Base-by-base conservation (phyloP, 2,888 invertebrate genomes). In the Drosophila atripex region DNA sequence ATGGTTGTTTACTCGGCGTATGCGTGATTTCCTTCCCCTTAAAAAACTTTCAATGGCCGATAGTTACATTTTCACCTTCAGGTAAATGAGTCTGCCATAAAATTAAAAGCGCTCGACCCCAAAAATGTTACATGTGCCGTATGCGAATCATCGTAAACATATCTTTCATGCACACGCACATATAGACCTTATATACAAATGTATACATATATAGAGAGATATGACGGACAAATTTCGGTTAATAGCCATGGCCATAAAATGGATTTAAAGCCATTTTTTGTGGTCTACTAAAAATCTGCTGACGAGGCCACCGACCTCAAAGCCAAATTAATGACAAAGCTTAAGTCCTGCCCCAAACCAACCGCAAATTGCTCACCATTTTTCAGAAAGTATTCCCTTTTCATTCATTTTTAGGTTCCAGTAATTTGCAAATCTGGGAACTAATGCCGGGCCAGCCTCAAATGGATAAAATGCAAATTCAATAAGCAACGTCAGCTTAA, bases 201-300 rank as follows among this genome's bases (percentile, higher is more conserved):
- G 39, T 32, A 61, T 49, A 16, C 41, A 51, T 25, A 16, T 50
- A 51, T 25, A 45, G 43, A 23, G n/a, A 39, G 30, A 41, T 58
- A 64, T 64, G 64, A 71, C 55, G 39, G 54, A 70, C 50, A 64
- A 45, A 72, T 76, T 65, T 59, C 63, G 70, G 65, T 87, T 87
- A 87, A 80, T 85, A 83, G 79, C 59, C 50, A 50, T 32, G 38
- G 55, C 53, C 87, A 87, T 80, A 87, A 87, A 80, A 87, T 66
- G 65, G 74, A 87, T 85, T 80, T 87, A 80, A 82, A 87, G 84
- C 78, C 46, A 80, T 85, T 83, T 83, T 74, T 83, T 71, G 84
- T 47, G 60, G 75, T 61, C 55, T 41, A 46, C 64, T 57, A 50
- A 63, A 68, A 78, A 75, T 64, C 53, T 84, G 87, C 87, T 86